Evolutionary conservation across 2,797 vertebrate genomes (phyloP).

Genomic region (Columba guinea): DNA sequence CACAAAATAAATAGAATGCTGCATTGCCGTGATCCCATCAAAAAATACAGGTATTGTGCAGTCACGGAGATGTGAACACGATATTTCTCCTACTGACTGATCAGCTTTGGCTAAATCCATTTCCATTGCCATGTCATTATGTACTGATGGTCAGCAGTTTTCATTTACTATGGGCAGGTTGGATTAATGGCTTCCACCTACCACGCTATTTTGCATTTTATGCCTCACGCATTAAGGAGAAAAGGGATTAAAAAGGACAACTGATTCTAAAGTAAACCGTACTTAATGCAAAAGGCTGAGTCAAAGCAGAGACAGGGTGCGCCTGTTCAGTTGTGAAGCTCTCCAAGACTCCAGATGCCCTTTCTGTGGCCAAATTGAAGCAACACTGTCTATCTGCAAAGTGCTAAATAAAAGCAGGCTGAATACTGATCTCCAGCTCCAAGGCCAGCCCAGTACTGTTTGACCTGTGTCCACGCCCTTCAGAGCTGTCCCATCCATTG

Average conservation of each 20-base stretch:
- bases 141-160: not conserved
- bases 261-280: not conserved
- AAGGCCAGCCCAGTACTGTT: not conserved
- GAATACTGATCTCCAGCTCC: not conserved
- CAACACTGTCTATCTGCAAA: not conserved
- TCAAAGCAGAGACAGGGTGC: not conserved
- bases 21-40: accelerated
- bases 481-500: not conserved
- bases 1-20: accelerated
- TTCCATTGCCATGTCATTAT: accelerated
- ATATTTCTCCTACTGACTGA: accelerated
- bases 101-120: not conserved
- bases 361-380: not conserved
- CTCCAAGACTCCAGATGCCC: not conserved
- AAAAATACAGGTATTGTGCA: accelerated
- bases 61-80: accelerated
- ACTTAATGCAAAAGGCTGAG: not conserved
- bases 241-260: not conserved
- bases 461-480: not conserved
- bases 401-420: not conserved
- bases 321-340: not conserved
- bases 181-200: not conserved
- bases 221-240: not conserved
- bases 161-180: not conserved
- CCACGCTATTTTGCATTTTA: not conserved